phyloP scores from a whole-genome alignment of 2,113 vertebrate genomes.

The Labeo rohita region DNA sequence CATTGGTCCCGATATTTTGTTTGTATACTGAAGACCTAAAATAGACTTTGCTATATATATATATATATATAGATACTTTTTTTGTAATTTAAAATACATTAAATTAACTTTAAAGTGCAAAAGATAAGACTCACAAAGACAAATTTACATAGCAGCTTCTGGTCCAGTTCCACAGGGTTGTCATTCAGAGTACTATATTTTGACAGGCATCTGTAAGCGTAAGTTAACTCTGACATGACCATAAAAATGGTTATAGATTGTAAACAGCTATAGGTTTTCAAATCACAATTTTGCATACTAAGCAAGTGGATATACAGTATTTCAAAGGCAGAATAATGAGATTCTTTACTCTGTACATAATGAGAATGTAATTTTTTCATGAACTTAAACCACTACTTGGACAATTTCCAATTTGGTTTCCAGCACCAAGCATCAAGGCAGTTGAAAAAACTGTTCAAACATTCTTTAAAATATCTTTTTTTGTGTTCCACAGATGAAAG shows the following conservation, averaged over 20 bases:
- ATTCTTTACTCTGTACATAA: too few relatives aligned
- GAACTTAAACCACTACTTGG: neutral
- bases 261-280: neutral
- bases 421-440: neutral
- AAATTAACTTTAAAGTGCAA: neutral
- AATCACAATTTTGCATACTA: neutral
- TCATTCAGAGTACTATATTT: constrained; percentile 5
- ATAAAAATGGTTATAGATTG: neutral
- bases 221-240: constrained; percentile 5
- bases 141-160: constrained; percentile 26
- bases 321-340: constrained; percentile 15
- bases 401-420: neutral
- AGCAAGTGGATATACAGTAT: neutral
- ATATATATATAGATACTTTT: neutral
- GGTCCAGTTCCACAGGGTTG: neutral
- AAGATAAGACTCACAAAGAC: neutral
- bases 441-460: neutral
- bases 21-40: constrained; percentile 3
- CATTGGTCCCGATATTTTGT: neutral
- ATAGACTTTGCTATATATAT: constrained; percentile 2
- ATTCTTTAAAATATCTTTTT: neutral
- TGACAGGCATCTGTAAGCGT: neutral
- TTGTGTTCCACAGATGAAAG: constrained; percentile 9
- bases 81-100: neutral
- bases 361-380: neutral